Evolutionary conservation across 2,888 invertebrate species (phyloP), one percentile per base, ranked within the genome.

Genomic region (Unio delphinus): DNA sequence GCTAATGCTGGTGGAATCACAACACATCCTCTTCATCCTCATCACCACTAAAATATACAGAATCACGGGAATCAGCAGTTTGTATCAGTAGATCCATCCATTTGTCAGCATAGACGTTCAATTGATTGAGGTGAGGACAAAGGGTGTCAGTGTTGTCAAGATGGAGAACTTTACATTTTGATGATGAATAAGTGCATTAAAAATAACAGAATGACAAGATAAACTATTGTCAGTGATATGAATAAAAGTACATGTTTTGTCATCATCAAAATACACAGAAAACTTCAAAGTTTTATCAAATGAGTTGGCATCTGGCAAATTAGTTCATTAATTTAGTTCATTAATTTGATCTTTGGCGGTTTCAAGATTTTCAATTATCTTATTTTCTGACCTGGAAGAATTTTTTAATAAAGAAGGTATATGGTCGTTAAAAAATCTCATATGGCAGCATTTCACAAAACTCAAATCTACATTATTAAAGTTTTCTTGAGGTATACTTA

Each of bases 361-460:
- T 23, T 23, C 23, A 23, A 23, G 23, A 23, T 23, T 23, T 23
- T 23, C 23, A 23, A 23, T 23, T 23, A 23, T 23, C 23, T 23
- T 23, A 23, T 23, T 23, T 23, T 23, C 23, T 23, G 23, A 23
- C 23, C 23, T 23, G 23, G 23, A 23, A 23, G 23, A 23, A 23
- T 23, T 23, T 0, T 23, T 23, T 23, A 23, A 23, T 23, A 23
- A 23, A 23, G 23, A 23, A 60, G 61, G 61, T 45, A 61, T 20
- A 30, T 61, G 61, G 61, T 61, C 61, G 30, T 61, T 61, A 45
- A 61, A 61, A 30, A 61, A 34, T 61, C 61, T 26, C 61, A 61
- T 61, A 61, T 61, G 61, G 45, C 61, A 61, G 30, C 61, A 61
- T 30, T 61, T 61, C 17, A 61, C 26, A 26, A 30, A 7, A 11